These are phyloP conservation scores for Henricia sp. DNA, from an alignment of 53 echinoderm and acorn worm genomes.

Conservation along the genomic window DNA sequence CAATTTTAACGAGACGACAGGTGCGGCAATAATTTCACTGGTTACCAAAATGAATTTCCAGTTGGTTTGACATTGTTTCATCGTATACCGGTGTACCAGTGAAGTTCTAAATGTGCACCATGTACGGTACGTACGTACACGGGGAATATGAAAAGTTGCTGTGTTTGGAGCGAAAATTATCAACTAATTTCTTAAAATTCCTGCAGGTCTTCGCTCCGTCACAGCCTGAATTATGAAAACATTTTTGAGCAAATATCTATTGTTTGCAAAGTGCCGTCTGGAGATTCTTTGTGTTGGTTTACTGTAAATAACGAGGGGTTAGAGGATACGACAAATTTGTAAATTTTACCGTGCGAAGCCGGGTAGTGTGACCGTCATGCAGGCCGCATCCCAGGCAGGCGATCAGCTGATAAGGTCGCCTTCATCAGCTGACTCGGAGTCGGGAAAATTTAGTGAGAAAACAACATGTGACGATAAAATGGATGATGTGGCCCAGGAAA, in stretches of 20 bases:
- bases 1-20: too few relatives aligned
- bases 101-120: neutral
- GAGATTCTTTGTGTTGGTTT: neutral
- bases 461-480: conserved; percentile 3
- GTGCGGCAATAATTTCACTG: conserved; percentile 21
- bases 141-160: neutral
- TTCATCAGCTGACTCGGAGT: conserved; percentile 41
- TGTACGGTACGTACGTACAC: neutral
- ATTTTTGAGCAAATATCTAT: neutral
- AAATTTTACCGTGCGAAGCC: conserved; percentile 29
- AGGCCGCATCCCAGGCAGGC: conserved; percentile 50
- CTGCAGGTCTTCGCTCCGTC: neutral
- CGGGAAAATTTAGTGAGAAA: neutral
- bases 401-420: conserved; percentile 39
- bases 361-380: conserved; percentile 37
- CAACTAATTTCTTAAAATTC: neutral
- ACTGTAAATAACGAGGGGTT: neutral
- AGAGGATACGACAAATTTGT: neutral
- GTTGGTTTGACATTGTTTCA: neutral
- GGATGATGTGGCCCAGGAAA: conserved; percentile 2
- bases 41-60: conserved; percentile 1
- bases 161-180: neutral
- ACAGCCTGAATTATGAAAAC: neutral
- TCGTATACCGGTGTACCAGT: neutral
- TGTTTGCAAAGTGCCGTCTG: neutral